Evolutionary conservation across 2,797 vertebrate species (phyloP).

Genomic region (Danio tinwini): DNA sequence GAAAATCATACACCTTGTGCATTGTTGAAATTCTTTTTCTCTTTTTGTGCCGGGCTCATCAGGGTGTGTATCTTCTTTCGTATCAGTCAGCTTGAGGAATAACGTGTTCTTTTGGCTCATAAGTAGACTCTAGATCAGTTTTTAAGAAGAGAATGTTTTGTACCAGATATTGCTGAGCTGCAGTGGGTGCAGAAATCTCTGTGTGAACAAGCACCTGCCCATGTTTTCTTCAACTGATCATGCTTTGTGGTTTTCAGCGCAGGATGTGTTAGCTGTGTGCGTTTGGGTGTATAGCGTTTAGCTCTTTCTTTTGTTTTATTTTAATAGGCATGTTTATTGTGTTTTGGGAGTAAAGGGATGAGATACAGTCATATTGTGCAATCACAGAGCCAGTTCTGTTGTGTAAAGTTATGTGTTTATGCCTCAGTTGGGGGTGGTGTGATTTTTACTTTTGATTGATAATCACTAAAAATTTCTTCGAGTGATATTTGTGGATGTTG

Average conservation of each 20-base stretch:
- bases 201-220: constrained; percentile 12
- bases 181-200: not conserved
- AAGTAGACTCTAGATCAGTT: not conserved
- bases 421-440: not conserved
- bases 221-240: constrained; percentile 1
- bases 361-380: not conserved
- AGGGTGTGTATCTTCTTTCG: not conserved
- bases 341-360: not conserved
- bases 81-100: not conserved
- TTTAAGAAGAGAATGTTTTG: not conserved
- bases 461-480: not conserved
- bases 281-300: not conserved
- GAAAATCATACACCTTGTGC: not conserved
- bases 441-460: not conserved
- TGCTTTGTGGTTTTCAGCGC: constrained; percentile 19
- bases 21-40: not conserved
- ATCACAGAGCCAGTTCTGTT: constrained; percentile 30
- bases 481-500: not conserved
- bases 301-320: constrained; percentile 6
- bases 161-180: not conserved
- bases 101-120: not conserved
- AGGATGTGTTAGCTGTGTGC: not conserved
- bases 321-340: constrained; percentile 13
- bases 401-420: constrained; percentile 20
- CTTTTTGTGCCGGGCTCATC: not conserved